phyloP scores from a whole-genome alignment of 2,888 invertebrate species.

The Clusia tigrina region DNA sequence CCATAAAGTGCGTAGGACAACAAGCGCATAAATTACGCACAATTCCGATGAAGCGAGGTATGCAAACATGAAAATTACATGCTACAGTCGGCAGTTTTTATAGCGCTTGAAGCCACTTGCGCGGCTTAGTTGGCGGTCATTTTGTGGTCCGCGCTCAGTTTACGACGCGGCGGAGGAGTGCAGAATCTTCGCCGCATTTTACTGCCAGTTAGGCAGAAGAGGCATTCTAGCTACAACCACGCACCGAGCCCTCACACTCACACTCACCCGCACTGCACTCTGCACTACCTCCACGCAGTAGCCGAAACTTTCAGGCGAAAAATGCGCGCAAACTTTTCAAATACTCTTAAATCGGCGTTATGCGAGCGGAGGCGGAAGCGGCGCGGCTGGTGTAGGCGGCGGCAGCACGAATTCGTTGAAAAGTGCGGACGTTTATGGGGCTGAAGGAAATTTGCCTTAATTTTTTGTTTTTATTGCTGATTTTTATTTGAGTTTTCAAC shows the following conservation, averaged over 20 bases:
- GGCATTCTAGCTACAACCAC: too few species aligned
- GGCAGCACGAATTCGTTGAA: not conserved
- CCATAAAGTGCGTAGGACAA: too few species aligned
- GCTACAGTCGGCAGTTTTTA: too few species aligned
- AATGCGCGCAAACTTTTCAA: not conserved
- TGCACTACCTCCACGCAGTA: not conserved
- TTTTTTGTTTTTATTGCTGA: not conserved
- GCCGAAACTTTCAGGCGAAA: not conserved
- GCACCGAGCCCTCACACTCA: not conserved
- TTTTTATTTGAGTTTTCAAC: conserved; percentile 7
- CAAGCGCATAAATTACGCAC: too few species aligned
- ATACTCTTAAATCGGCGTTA: not conserved
- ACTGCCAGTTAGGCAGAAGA: too few species aligned
- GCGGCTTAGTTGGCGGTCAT: too few species aligned
- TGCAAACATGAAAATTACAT: too few species aligned
- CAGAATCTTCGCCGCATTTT: too few species aligned
- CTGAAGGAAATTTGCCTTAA: not conserved
- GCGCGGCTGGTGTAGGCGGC: not conserved
- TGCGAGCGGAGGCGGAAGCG: not conserved
- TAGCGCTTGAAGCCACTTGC: too few species aligned
- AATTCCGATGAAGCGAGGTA: too few species aligned
- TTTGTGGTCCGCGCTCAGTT: too few species aligned
- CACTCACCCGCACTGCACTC: not conserved
- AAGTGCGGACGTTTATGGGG: not conserved
- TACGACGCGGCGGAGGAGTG: too few species aligned